These are phyloP conservation scores for Ricordea florida DNA, from an alignment of 92 coral and sea anemone genomes.

Conservation along the genomic window DNA sequence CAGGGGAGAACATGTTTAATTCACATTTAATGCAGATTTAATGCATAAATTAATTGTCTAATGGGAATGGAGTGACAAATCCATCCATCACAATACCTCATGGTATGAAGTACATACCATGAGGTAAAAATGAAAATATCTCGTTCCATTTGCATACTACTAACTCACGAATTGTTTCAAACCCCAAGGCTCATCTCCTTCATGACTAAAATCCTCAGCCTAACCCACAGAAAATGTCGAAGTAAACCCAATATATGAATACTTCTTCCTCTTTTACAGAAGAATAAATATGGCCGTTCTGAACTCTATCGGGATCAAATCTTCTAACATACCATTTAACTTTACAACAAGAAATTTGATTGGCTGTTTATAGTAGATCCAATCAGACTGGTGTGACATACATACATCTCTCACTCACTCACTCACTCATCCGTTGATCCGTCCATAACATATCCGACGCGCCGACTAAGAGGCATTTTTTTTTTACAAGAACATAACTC, in stretches of 20 bases:
- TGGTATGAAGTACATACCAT: no score
- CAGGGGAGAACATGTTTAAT: no score
- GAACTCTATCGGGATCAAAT: no score
- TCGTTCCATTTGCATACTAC: background rate
- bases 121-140: background rate
- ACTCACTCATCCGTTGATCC: background rate
- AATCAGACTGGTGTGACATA: no score
- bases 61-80: no score
- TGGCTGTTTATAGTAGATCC: background rate
- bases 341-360: background rate
- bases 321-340: background rate
- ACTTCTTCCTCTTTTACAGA: background rate
- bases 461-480: no score
- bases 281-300: background rate
- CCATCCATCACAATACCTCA: no score
- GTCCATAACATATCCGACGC: background rate
- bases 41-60: no score
- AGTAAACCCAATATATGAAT: constrained; percentile 3
- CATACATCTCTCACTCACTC: background rate
- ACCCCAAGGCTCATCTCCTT: background rate
- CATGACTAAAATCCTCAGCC: background rate
- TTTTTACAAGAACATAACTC: no score
- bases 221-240: background rate
- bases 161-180: background rate
- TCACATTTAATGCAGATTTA: no score